Evolutionary conservation across 2,113 vertebrate species (phyloP), one percentile per base, ranked within the genome.

Genomic region (Todiramphus chloris): DNA sequence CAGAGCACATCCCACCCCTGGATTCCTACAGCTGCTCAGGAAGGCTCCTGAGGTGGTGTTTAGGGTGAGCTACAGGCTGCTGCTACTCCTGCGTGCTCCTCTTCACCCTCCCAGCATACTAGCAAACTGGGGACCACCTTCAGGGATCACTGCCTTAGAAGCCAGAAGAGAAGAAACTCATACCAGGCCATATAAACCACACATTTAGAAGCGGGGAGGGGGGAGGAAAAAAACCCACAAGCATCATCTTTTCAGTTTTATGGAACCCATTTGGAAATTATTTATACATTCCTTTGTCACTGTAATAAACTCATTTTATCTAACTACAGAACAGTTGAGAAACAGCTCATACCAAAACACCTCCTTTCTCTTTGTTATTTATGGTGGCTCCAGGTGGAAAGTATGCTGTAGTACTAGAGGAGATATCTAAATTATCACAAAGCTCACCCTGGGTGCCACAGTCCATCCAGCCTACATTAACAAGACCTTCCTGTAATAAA

Each of bases 391-490:
- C 99, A 68, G 99, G 99, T 77, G 99, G 99, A 96, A 99, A 99
- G 94, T 99, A 98, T 41, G 97, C 98, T 23, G 99, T 99, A 5
- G 98, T 98, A 97, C 99, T 99, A 87, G 97, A 97, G 19, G 97
- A 98, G 90, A 99, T 97, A 95, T 99, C 98, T 95, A 99, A 98
- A 94, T 98, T 99, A 53, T 98, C 97, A 97, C 99, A 99, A 85
- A 99, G 98, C 58, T 98, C 98, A 44, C 98, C 97, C 93, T 99
- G 98, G 55, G 97, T 97, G 58, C 96, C 93, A 97, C 99, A 99
- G 97, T 99, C 99, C 96, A 99, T 98, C 99, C 99, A 99, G 56
- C 99, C 99, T 67, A 99, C 98, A 64, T 99, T 99, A 82, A 99
- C 99, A 69, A 99, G 98, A 56, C 99, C 99, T 37, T 99, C 99